phyloP scores from a whole-genome alignment of 1,140 invertebrate genomes.

The Brachionus asplanchnoidis region DNA sequence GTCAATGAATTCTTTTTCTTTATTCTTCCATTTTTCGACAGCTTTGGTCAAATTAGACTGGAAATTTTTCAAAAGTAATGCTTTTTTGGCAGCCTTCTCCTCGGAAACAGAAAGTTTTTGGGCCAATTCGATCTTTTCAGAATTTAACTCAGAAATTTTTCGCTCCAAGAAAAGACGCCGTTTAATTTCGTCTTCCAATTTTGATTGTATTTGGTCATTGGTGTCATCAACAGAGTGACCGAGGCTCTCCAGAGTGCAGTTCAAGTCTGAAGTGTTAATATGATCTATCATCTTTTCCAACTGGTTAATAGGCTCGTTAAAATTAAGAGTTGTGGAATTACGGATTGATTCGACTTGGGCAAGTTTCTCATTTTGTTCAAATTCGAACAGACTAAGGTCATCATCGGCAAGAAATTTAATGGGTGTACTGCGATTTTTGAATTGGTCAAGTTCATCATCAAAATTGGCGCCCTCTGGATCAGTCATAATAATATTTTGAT shows the following conservation, averaged over 20 bases:
- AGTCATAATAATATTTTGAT: neutral
- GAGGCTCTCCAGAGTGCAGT: neutral
- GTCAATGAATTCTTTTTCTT: neutral
- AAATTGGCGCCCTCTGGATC: neutral
- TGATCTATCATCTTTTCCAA: neutral
- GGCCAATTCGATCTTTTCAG: neutral
- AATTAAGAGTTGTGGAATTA: neutral
- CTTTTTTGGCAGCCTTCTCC: neutral
- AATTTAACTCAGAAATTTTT: slow-evolving; percentile 20
- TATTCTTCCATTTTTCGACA: slow-evolving; percentile 11
- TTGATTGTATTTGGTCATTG: neutral
- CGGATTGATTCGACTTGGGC: neutral
- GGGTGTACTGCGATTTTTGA: neutral
- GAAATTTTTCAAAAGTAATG: neutral
- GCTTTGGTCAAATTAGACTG: neutral
- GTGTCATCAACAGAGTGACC: neutral
- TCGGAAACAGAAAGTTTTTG: neutral
- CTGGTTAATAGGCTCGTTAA: neutral
- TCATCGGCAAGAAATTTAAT: neutral
- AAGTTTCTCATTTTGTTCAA: neutral
- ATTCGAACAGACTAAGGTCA: neutral
- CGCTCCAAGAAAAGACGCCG: neutral
- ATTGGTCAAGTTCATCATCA: neutral
- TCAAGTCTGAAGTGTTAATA: neutral
- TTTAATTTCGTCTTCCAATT: slow-evolving; percentile 18